Base-by-base conservation (phyloP, 2,797 vertebrate species). In the Loriculus beryllinus region DNA sequence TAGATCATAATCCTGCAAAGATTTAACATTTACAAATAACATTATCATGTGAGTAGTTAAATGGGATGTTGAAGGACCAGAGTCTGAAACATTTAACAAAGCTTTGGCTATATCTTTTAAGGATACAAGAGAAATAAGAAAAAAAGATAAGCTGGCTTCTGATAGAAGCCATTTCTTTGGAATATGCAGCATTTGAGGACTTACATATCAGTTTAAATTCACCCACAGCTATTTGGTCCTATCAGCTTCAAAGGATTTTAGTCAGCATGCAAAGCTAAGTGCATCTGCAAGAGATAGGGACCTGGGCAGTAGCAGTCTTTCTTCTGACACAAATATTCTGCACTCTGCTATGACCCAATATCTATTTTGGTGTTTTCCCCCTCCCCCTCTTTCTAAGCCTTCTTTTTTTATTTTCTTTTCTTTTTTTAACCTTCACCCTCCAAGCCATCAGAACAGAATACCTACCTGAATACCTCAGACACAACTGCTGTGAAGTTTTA, bases 11-110 rank as follows among this genome's bases (percentile, higher is more conserved):
- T 94, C 95, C 92, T 76, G 63, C 47, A 52, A 86, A 96, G 93
- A 82, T 83, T 92, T 96, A 95, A 92, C 91, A 70, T 88, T 94
- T 96, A 82, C 74, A 92, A 95, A 92, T 86, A 88, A 92, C 82
- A 91, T 94, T 79, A 80, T 92, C 93, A 96, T 93, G 87, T 92
- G 89, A 95, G 84, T 78, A 72, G 74, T 91, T 91, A 93, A 93
- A 75, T 43, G 78, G 84, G 92, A 42, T 83, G 89, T 81, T 67
- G n/a, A 67, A 92, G n/a, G 82, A 62, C 48, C 82, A 82, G 52
- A 60, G 63, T 52, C 85, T 54, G n/a, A 77, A 84, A 86, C 68
- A 39, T 64, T 71, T 56, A 85, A 31, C 26, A 8, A 31, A 77
- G 3, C 37, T 93, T 79, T 65, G 48, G 51, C 60, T 90, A 2